A percentile compares a stretch with the other conserved stretches of the same genome.
Evolutionary conservation across 1,140 invertebrate genomes (phyloP).

Genomic region (Gryon sp.): DNA sequence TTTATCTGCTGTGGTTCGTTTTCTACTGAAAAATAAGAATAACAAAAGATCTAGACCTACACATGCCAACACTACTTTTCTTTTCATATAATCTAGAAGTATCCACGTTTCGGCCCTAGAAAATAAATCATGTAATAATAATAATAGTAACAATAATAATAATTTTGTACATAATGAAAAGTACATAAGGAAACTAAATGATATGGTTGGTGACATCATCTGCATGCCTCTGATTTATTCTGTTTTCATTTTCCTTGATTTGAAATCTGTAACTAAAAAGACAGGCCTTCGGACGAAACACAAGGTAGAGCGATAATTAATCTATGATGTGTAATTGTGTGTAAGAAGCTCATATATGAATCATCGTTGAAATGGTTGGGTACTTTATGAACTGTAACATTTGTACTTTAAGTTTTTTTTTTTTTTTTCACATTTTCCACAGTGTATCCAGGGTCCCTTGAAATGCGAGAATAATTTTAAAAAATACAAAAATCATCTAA

Average conservation of each 20-base stretch:
- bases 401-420: too few species aligned
- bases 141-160: not conserved
- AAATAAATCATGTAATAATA: too few species aligned
- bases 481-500: too few species aligned
- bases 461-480: too few species aligned
- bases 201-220: slow-evolving; percentile 14
- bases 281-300: slow-evolving; percentile 22
- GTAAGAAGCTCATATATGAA: slow-evolving; percentile 45
- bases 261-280: slow-evolving; percentile 26
- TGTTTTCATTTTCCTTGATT: too few species aligned
- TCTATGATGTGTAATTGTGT: slow-evolving; percentile 52
- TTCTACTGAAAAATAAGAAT: slow-evolving; percentile 40
- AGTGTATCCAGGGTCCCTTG: too few species aligned
- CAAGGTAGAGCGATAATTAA: slow-evolving; percentile 16
- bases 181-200: slow-evolving; percentile 30
- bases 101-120: slow-evolving; percentile 23
- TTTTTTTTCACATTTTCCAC: too few species aligned
- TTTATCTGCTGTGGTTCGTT: not conserved
- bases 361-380: slow-evolving; percentile 48
- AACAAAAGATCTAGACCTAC: slow-evolving; percentile 51
- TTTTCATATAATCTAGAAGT: too few species aligned
- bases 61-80: slow-evolving; percentile 44
- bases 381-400: not conserved
- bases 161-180: slow-evolving; percentile 35
- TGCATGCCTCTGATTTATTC: too few species aligned